phyloP scores from a whole-genome alignment of 2,113 vertebrate species.

The Arenaria interpres region DNA sequence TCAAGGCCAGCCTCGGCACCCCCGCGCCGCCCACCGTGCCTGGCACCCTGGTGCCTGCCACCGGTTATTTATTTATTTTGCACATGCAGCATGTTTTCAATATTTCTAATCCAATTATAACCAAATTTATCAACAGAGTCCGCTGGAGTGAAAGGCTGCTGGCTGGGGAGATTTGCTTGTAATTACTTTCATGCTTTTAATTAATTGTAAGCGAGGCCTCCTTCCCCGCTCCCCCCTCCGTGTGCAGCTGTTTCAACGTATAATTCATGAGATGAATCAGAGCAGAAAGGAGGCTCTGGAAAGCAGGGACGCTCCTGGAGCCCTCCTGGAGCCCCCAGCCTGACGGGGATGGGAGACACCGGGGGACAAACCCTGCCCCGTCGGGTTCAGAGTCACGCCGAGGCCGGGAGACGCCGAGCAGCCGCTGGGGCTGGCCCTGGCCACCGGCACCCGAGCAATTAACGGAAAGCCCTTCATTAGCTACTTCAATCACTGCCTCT shows the following conservation, averaged over 20 bases:
- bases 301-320: background rate
- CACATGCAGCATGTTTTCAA: constrained; percentile 49
- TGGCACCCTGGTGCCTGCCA: background rate
- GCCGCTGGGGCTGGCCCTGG: background rate
- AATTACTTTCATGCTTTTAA: constrained; percentile 75
- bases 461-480: fast-evolving
- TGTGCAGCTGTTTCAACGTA: constrained; percentile 39
- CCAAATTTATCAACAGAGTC: constrained; percentile 71
- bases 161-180: constrained; percentile 68
- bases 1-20: background rate
- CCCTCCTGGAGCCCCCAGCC: background rate
- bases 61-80: constrained; percentile 35
- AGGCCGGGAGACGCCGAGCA: fast-evolving
- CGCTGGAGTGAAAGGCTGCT: constrained; percentile 66
- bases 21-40: fast-evolving
- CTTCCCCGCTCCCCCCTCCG: background rate
- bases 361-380: background rate
- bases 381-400: fast-evolving
- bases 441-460: background rate
- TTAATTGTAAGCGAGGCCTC: constrained; percentile 69
- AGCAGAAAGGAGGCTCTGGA: constrained; percentile 52
- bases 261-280: constrained; percentile 60
- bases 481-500: background rate
- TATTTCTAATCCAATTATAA: constrained; percentile 72
- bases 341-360: background rate